Base-by-base conservation (phyloP, 1,140 invertebrate species). In the Listronotus bonariensis region DNA sequence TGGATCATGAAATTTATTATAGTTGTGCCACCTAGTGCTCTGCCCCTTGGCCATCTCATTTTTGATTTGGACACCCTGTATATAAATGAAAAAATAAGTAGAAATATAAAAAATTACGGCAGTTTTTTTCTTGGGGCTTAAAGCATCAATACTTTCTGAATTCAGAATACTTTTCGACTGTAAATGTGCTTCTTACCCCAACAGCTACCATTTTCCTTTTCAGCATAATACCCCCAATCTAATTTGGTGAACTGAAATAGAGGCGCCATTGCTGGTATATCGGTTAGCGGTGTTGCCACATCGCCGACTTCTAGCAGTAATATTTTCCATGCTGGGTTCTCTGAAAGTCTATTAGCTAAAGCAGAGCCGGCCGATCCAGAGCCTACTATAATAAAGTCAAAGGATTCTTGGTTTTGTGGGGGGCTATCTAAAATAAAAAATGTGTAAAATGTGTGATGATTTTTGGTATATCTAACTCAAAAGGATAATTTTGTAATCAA, bases 1-100 rank as follows among this genome's bases (percentile, higher is more conserved):
- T 95, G 94, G n/a, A 94, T 88, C 92, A 96, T 94, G 59, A 89
- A 92, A 76, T 96, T 95, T 26, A 95, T 85, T 8, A 90, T 86
- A 14, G 89, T 91, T 1, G 87, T 85, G 1, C 93, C 93, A 1
- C 92, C 92, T 2, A 91, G 72, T 0, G 82, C 85, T 68, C 82
- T 85, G 1, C 88, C 87, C 52, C 85, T 76, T 0, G 87, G 87
- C 82, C 86, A 84, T 38, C 80, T 82, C 70, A 86, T 87, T 38
- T 75, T 31, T 80, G 77, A 20, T 81, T 78, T 14, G 77, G 77
- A 71, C 82, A 86, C 82, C 48, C 83, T 82, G 83, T 84, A 76
- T 34, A 26, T 62, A 14, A 36, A 54, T 8, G 18, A 43, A 45
- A 26, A 14, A 26, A 26, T 26, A 26, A 26, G 83, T 84, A 76